Conservation (phyloP, 2,797 vertebrate species). For the Potorous gilbertii region DNA sequence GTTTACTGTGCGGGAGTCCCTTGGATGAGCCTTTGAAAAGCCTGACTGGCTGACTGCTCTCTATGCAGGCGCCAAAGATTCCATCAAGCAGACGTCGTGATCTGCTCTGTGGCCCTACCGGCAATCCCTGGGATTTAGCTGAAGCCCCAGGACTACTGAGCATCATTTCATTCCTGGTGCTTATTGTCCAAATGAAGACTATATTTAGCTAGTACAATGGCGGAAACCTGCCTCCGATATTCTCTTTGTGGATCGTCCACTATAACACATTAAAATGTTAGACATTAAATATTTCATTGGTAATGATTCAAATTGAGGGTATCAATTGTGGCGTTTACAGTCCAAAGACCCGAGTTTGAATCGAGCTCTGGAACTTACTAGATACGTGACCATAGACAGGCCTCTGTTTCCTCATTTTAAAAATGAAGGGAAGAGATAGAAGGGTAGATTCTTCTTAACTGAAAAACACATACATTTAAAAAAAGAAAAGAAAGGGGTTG, state of each 20-base stretch:
- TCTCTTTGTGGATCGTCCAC: not conserved
- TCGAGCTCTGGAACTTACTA: not conserved
- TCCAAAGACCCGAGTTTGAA: not conserved
- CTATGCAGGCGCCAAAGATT: not conserved
- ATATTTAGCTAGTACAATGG: not conserved
- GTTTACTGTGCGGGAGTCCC: not conserved
- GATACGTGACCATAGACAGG: not conserved
- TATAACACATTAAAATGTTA: constrained; percentile 30
- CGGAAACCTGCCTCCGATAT: not conserved
- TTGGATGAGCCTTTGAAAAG: not conserved
- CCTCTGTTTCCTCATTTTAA: not conserved
- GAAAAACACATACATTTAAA: not conserved
- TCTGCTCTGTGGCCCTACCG: not conserved
- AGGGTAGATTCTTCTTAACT: not conserved
- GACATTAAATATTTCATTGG: constrained; percentile 16
- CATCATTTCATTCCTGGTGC: not conserved
- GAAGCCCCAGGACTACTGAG: not conserved
- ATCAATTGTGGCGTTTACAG: not conserved
- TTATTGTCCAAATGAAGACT: constrained; percentile 30
- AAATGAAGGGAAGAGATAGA: not conserved
- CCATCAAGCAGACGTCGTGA: not conserved
- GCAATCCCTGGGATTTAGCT: not conserved
- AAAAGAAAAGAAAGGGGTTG: not conserved
- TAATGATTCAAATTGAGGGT: constrained; percentile 5
- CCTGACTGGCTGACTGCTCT: not conserved